Evolutionary conservation across 2,888 invertebrate genomes (phyloP).

Genomic region (Nymphalis polychloros): DNA sequence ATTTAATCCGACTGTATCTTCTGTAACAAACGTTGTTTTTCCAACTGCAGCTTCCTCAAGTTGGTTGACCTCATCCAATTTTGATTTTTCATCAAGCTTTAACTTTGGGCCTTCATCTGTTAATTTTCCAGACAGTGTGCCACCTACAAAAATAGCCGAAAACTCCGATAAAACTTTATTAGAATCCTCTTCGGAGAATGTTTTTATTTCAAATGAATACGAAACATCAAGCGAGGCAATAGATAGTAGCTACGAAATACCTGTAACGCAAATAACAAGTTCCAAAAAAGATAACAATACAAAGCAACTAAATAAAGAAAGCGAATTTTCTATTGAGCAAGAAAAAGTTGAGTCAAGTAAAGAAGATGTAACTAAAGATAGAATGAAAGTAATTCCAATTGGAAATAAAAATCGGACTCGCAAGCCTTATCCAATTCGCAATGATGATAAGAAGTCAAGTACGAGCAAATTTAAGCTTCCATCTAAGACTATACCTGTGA

Average conservation of each 20-base stretch:
- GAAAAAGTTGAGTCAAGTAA: conserved; percentile 48
- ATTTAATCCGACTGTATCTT: conserved; percentile 45
- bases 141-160: conserved; percentile 50
- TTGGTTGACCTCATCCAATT: conserved; percentile 72
- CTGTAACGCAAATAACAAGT: conserved; percentile 48
- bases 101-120: conserved; percentile 67
- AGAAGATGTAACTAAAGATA: conserved; percentile 58
- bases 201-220: conserved; percentile 55
- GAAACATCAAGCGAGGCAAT: conserved; percentile 59
- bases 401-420: conserved; percentile 64
- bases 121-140: conserved; percentile 54
- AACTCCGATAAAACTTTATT: conserved; percentile 47
- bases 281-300: conserved; percentile 35
- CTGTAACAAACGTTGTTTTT: conserved; percentile 62
- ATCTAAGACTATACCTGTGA: conserved; percentile 53
- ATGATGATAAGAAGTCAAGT: conserved; percentile 59
- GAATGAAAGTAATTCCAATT: conserved; percentile 57
- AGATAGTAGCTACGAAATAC: conserved; percentile 50
- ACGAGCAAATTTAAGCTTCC: conserved; percentile 59
- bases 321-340: conserved; percentile 22
- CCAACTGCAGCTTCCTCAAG: conserved; percentile 72
- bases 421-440: conserved; percentile 66
- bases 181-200: conserved; percentile 51
- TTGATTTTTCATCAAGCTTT: conserved; percentile 71
- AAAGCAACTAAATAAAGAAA: conserved; percentile 43